Evolutionary conservation across 2,888 invertebrate genomes (phyloP), one percentile per base, ranked within the genome.

Genomic region (Amorpha juglandis): DNA sequence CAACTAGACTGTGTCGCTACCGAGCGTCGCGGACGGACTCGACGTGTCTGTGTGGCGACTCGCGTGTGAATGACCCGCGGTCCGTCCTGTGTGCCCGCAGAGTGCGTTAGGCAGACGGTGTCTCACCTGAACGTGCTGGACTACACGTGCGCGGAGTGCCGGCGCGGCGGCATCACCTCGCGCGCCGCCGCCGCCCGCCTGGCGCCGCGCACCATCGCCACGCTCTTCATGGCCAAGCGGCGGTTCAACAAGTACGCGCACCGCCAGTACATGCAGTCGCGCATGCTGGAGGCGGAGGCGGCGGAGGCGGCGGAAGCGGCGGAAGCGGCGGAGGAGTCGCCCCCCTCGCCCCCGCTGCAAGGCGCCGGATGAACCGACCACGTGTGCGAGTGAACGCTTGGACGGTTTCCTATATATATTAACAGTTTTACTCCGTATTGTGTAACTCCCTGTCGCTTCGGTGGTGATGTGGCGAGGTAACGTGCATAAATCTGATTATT

Each of bases 191-290:
- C 92, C 77, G 92, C 88, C 70, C 90, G 92, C 66, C 85, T 89
- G 27, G 92, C 92, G 76, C 92, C 92, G 78, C 88, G 92, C 68
- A 93, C 92, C 77, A 91, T 93, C 84, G 92, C 92, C 82, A 92
- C 92, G 74, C 89, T 93, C 65, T 93, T 93, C 89, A 93, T 93
- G 92, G 92, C 92, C 80, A 93, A 93, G 88, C 91, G 92, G 1
- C 90, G 92, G 71, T 93, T 93, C 91, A 93, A 93, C 91, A 92
- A 92, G 85, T 93, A 93, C 89, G 92, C 92, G 79, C 92, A 92
- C 78, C 87, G 89, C 48, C 92, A 92, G 88, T 93, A 92, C 88
- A 72, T 92, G 78, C 81, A 78, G 74, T 84, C 82, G 73, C 82
- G 88, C 65, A 75, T 66, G 67, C 58, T 38, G 11, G 67, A 63